Conservation (phyloP, 2,113 vertebrate genomes). For the Camelus dromedarius region DNA sequence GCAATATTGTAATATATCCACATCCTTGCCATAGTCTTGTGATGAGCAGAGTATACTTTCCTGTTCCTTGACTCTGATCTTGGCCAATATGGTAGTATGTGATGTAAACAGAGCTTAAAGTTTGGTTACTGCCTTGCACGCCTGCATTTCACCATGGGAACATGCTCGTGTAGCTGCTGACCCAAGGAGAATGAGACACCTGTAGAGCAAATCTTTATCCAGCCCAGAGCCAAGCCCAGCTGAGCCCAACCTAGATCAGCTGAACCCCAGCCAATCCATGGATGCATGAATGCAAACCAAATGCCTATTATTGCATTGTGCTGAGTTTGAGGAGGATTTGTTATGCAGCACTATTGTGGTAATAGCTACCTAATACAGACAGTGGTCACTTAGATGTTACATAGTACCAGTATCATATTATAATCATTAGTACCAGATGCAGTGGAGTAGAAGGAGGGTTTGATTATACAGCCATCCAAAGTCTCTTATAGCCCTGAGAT, state of each 20-base stretch:
- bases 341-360: background rate
- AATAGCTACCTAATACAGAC: background rate
- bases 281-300: background rate
- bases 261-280: background rate
- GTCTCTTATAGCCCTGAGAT: background rate
- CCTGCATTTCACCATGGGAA: background rate
- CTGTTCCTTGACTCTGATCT: background rate
- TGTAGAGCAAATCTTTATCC: background rate
- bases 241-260: background rate
- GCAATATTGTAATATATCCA: background rate
- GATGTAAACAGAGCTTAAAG: background rate
- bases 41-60: background rate
- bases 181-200: background rate
- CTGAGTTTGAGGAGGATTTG: background rate
- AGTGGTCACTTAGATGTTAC: background rate
- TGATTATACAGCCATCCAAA: background rate
- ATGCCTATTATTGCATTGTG: background rate
- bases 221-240: background rate
- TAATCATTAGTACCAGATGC: background rate
- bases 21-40: background rate
- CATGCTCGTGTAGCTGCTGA: background rate
- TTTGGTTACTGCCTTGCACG: background rate
- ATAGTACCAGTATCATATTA: background rate
- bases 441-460: background rate
- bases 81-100: background rate